Conservation (phyloP, 1,140 invertebrate genomes). For the Aleiodes sp. region DNA sequence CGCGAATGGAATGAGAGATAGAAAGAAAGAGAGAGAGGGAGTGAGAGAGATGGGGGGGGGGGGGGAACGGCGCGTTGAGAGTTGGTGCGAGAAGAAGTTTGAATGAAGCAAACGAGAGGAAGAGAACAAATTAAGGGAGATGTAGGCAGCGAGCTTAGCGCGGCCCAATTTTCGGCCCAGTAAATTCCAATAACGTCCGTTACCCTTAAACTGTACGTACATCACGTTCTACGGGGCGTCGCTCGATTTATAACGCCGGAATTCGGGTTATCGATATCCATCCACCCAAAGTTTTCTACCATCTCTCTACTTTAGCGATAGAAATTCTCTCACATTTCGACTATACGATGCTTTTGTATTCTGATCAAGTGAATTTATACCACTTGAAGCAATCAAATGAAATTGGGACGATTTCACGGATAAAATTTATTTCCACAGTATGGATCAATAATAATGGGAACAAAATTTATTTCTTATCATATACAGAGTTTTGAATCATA, state of each 20-base stretch:
- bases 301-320: constrained; percentile 11
- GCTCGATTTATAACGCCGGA: constrained; percentile 53
- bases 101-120: background rate
- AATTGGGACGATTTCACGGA: background rate
- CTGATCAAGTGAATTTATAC: background rate
- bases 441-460: too few species aligned
- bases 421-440: too few species aligned
- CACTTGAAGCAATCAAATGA: constrained; percentile 8
- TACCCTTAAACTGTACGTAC: constrained; percentile 53
- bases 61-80: background rate
- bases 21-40: background rate
- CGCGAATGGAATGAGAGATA: background rate
- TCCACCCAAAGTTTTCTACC: constrained; percentile 18
- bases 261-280: constrained; percentile 55
- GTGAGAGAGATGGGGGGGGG: background rate
- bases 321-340: constrained; percentile 6
- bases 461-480: too few species aligned
- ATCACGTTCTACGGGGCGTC: constrained; percentile 40
- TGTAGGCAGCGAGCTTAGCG: constrained; percentile 43
- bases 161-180: constrained; percentile 55
- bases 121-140: background rate
- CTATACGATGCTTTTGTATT: background rate
- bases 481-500: too few species aligned
- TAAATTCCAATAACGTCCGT: constrained; percentile 60
- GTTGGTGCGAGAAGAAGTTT: background rate